Base-by-base conservation (phyloP, 2,797 vertebrate species). In the Sebastes minor region DNA sequence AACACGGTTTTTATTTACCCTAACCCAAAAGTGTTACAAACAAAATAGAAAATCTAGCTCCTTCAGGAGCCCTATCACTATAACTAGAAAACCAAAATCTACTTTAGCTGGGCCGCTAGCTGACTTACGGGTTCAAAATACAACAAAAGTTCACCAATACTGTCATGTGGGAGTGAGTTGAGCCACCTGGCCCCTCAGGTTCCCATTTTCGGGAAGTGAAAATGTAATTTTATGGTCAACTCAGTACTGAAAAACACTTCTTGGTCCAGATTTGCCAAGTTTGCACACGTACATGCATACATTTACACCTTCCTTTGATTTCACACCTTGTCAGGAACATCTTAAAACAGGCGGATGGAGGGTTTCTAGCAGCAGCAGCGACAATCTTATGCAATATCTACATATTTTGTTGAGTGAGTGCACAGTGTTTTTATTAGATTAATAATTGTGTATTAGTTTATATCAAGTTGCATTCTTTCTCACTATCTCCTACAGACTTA, bases 291-390 rank as follows among this genome's bases (percentile, higher is more conserved):
- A 28, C 52, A 42, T 52, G 7, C n/a, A 75, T 60, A 55, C 8
- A 57, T 83, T 56, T 32, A 63, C 56, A 83, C 66, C n/a, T 18
- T 64, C 13, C n/a, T 59, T 57, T 49, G 8, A 55, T 65, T 63
- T 68, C 13, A 70, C 42, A 53, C 62, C 3, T 42, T 46, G 11
- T 65, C 49, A 70, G 22, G 2, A 2, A 23, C n/a, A 70, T 53
- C 16, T 65, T 62, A 3, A 38, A 38, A 22, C 12, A 56, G 18
- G 3, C n/a, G n/a, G 10, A 30, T 4, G 56, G 20, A 55, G 9
- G 16, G 12, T 66, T 62, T 61, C 6, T 38, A 60, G 16, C 11
- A 32, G 27, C 16, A 28, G 27, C 16, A 28, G 18, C 20, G 8
- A 71, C 20, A 35, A 4, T 30, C 11, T 28, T 56, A 9, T 22